Percentiles rank a stretch among this genome's conserved stretches.
Evolutionary conservation across 2,888 invertebrate genomes (phyloP).

Genomic region (Aphelenchoides bicaudatus): DNA sequence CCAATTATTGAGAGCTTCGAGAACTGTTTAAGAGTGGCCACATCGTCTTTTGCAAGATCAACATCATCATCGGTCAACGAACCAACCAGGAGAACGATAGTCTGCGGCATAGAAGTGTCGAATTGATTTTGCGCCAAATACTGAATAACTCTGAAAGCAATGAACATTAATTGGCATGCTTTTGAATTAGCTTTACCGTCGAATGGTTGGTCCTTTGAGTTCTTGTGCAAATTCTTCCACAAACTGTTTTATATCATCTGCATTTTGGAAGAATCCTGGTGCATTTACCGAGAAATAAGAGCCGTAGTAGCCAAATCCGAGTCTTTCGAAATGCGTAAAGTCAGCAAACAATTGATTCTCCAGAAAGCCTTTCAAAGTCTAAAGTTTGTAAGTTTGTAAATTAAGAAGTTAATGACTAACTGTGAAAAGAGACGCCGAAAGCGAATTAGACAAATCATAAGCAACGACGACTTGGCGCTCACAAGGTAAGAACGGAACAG

Average conservation of each 20-base stretch:
- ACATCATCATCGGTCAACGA: conserved; percentile 4
- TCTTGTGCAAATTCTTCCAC: background rate
- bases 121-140: background rate
- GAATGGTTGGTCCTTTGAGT: background rate
- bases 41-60: too few species aligned
- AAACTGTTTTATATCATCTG: background rate
- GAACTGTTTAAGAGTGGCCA: too few species aligned
- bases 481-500: too few species aligned
- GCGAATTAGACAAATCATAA: background rate
- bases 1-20: too few species aligned
- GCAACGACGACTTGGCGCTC: too few species aligned
- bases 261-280: background rate
- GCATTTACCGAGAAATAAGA: background rate
- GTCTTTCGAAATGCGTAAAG: conserved; percentile 20
- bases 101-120: background rate
- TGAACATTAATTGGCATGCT: background rate
- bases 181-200: background rate
- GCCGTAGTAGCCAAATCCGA: conserved; percentile 15
- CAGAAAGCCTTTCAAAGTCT: conserved; percentile 15
- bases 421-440: background rate
- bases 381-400: background rate
- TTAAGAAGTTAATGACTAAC: background rate
- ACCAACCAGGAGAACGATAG: background rate
- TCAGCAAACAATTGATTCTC: conserved; percentile 4
- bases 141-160: background rate